A percentile compares a stretch with the other conserved stretches of the same genome.
These are phyloP conservation scores for Alosa sapidissima DNA, from an alignment of 2,797 vertebrate species.

Conservation along the genomic window DNA sequence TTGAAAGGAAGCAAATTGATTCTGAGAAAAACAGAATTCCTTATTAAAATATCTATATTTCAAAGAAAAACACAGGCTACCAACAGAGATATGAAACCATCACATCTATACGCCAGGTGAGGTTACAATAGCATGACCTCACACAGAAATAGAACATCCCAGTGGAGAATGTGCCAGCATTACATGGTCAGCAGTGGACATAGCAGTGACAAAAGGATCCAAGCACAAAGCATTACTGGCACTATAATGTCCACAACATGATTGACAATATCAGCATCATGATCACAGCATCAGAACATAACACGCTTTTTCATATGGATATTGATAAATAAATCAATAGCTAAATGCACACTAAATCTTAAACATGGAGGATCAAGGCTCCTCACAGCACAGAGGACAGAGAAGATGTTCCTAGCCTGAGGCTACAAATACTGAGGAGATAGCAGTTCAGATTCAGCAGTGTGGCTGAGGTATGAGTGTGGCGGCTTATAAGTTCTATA, in stretches of 20 bases:
- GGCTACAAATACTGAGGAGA: neutral
- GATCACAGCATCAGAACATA: too few relatives aligned
- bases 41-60: too few relatives aligned
- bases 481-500: neutral
- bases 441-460: slow-evolving; percentile 13
- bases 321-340: too few relatives aligned
- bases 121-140: neutral
- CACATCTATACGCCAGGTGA: neutral
- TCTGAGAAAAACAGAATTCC: too few relatives aligned
- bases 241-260: neutral
- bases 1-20: too few relatives aligned
- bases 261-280: neutral
- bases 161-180: neutral
- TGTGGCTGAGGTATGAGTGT: neutral
- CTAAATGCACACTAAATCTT: neutral
- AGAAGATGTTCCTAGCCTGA: neutral
- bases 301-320: too few relatives aligned
- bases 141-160: neutral
- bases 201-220: neutral
- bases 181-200: neutral
- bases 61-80: too few relatives aligned
- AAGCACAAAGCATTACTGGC: neutral
- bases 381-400: neutral
- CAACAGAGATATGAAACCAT: neutral
- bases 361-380: neutral